These are phyloP conservation scores for Eptesicus fuscus DNA, from an alignment of 2,113 vertebrate genomes.

Conservation along the genomic window DNA sequence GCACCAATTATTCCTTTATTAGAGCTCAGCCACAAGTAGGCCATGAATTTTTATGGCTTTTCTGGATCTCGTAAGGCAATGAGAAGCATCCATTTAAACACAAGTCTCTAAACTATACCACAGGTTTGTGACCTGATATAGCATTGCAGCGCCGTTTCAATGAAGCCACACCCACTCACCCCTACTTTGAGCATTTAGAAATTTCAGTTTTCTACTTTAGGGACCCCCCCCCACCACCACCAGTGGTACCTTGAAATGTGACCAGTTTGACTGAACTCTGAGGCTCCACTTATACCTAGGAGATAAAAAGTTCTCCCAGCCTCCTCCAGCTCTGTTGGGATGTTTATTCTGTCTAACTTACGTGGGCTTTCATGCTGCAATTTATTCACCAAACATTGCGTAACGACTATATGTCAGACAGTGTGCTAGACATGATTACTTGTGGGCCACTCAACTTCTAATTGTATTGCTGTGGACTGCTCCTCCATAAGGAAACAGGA, in stretches of 20 bases:
- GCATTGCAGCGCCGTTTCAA: slow-evolving; percentile 47
- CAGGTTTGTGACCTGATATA: slow-evolving; percentile 61
- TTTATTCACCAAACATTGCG: not conserved
- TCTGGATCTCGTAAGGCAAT: slow-evolving; percentile 69
- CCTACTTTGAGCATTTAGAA: slow-evolving; percentile 35
- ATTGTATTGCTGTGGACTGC: not conserved
- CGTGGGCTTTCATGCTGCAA: not conserved
- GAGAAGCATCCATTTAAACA: slow-evolving; percentile 69
- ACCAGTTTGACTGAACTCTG: not conserved
- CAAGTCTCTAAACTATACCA: slow-evolving; percentile 61
- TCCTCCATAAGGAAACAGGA: not conserved
- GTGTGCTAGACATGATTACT: not conserved
- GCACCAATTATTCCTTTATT: slow-evolving; percentile 73
- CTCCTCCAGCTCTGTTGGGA: not conserved
- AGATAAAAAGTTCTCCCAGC: not conserved
- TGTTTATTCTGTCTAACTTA: not conserved
- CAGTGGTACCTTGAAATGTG: not conserved
- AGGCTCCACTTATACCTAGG: not conserved
- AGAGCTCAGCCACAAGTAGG: slow-evolving; percentile 70
- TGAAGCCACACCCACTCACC: slow-evolving; percentile 16
- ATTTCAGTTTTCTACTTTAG: not conserved
- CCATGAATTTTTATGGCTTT: slow-evolving; percentile 76
- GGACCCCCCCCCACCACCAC: not conserved
- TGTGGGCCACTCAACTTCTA: not conserved
- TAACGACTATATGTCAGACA: not conserved